phyloP scores from a whole-genome alignment of 2,888 invertebrate species.

The Rhagonycha fulva region DNA sequence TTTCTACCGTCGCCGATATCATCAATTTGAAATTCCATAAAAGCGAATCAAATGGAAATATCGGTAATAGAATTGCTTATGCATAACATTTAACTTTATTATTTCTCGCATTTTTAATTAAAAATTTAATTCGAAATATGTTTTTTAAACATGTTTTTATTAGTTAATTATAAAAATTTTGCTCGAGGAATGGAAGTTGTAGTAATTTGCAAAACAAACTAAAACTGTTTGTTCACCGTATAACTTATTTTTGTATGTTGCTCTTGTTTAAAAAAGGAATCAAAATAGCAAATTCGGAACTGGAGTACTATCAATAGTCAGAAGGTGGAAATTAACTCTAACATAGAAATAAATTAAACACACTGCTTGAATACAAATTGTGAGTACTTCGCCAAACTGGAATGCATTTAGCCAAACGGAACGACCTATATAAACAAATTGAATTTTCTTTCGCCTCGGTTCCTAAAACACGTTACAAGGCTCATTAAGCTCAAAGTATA shows the following conservation, averaged over 20 bases:
- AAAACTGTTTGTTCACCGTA: not conserved
- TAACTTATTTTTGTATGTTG: not conserved
- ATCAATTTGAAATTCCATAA: not conserved
- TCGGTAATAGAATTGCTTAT: not conserved
- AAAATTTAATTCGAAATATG: not conserved
- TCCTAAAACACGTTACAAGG: constrained; percentile 31
- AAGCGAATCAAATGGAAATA: not conserved
- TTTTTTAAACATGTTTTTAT: not conserved
- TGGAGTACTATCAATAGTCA: constrained; percentile 26
- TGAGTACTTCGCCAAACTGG: constrained; percentile 30
- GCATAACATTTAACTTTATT: not conserved
- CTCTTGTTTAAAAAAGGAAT: not conserved
- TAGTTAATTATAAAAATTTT: not conserved
- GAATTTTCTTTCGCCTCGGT: constrained; percentile 31
- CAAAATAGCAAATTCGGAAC: constrained; percentile 8
- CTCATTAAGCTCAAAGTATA: constrained; percentile 30
- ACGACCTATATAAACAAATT: constrained; percentile 32
- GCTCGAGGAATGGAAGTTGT: not conserved
- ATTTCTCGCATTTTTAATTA: not conserved
- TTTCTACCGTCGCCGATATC: not conserved
- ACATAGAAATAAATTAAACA: constrained; percentile 29
- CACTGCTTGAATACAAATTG: constrained; percentile 29
- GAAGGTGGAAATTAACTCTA: constrained; percentile 29
- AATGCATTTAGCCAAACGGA: constrained; percentile 31
- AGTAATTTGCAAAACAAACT: not conserved